Conservation (phyloP, 2,888 invertebrate species). For the Hyalella azteca region DNA sequence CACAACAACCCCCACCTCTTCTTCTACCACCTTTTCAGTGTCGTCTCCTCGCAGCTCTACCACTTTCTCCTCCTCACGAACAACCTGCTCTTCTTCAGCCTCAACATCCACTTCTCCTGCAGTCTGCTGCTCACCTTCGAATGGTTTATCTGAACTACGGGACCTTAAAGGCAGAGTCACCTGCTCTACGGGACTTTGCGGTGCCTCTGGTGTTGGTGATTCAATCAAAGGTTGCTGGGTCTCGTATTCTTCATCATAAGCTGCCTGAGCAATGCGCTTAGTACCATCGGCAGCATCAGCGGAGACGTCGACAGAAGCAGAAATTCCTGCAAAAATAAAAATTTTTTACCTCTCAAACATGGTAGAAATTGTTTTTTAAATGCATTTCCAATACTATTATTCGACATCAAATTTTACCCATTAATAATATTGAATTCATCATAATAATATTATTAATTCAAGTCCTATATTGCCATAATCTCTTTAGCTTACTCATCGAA, state of each 20-base stretch:
- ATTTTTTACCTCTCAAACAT: background rate
- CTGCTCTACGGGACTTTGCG: slow-evolving; percentile 6
- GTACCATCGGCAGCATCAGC: background rate
- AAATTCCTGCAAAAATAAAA: background rate
- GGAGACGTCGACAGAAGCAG: background rate
- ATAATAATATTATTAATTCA: too few relatives aligned
- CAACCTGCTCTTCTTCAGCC: background rate
- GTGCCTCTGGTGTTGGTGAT: background rate
- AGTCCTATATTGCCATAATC: too few relatives aligned
- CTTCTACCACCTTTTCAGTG: background rate
- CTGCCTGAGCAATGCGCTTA: background rate
- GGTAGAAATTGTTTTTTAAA: background rate
- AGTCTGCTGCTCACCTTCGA: background rate
- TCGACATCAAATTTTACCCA: too few relatives aligned
- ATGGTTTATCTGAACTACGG: background rate
- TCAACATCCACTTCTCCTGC: background rate
- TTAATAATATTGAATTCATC: too few relatives aligned
- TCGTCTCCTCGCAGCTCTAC: background rate
- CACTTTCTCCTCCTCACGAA: background rate
- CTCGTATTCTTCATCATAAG: too few relatives aligned
- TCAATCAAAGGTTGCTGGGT: too few relatives aligned
- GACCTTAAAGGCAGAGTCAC: background rate
- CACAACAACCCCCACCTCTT: too few relatives aligned
- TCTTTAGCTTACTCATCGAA: too few relatives aligned
- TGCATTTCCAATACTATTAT: background rate